Conservation (phyloP, 1,140 invertebrate genomes). For the Drosophila nigrodunni region DNA sequence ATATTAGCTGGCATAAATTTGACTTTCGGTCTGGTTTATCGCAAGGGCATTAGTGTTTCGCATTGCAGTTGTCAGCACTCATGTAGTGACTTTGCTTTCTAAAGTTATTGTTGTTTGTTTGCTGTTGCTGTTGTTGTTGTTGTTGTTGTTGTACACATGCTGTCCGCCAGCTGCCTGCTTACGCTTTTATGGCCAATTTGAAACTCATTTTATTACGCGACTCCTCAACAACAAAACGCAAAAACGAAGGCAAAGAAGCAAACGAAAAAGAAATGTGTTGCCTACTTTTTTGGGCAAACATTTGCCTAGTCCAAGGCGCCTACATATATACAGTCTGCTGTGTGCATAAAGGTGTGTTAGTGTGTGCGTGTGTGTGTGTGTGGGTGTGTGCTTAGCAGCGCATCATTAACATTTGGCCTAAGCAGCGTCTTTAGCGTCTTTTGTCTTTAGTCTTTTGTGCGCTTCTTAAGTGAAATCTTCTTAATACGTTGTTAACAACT, state of each 20-base stretch:
- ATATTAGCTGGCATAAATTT: not conserved
- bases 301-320: conserved; percentile 6
- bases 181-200: conserved; percentile 72
- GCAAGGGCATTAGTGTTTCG: conserved; percentile 36
- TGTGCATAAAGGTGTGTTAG: not conserved
- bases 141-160: conserved; percentile 38
- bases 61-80: conserved; percentile 7
- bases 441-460: conserved; percentile 39
- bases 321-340: not conserved
- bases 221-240: not conserved
- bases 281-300: conserved; percentile 57
- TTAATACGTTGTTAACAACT: conserved; percentile 79
- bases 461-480: conserved; percentile 74
- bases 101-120: conserved; percentile 25
- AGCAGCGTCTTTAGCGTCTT: conserved; percentile 27
- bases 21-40: conserved; percentile 2
- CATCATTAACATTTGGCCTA: conserved; percentile 63
- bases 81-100: conserved; percentile 35
- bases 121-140: conserved; percentile 5
- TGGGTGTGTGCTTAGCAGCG: conserved; percentile 33
- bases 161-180: conserved; percentile 33
- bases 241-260: conserved; percentile 16
- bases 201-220: conserved; percentile 70
- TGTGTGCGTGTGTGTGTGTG: not conserved
- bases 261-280: conserved; percentile 50